Percentiles rank a stretch among this genome's conserved stretches.
These are phyloP conservation scores for Coenonympha arcania DNA, from an alignment of 2,888 invertebrate genomes.

Conservation along the genomic window DNA sequence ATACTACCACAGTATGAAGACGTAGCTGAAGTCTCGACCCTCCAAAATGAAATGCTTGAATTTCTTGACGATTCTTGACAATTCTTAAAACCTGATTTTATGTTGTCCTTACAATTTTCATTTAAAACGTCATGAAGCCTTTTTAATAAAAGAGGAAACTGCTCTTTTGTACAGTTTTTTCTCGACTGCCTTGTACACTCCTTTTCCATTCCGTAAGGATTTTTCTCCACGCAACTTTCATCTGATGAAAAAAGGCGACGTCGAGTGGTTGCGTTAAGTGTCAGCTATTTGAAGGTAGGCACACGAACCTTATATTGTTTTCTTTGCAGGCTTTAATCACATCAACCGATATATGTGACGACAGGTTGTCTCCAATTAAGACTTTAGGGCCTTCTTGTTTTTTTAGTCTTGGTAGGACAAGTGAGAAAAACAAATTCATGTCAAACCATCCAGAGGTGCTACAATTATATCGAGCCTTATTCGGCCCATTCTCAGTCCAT, in stretches of 20 bases:
- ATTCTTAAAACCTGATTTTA: background rate
- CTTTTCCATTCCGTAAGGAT: conserved; percentile 21
- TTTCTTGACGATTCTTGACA: too few species aligned
- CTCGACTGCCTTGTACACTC: conserved; percentile 21
- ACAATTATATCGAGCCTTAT: conserved; percentile 36
- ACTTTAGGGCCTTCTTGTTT: conserved; percentile 29
- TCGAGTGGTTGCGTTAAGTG: conserved; percentile 35
- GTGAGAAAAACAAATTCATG: conserved; percentile 22
- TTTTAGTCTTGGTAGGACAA: conserved; percentile 14
- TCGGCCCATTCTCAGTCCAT: conserved; percentile 36
- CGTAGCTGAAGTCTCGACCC: too few species aligned
- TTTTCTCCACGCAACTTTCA: conserved; percentile 33
- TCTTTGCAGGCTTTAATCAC: conserved; percentile 34
- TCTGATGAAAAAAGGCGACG: conserved; percentile 33
- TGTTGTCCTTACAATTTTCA: background rate
- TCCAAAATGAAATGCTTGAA: too few species aligned
- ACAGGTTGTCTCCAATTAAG: conserved; percentile 39
- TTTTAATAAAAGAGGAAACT: background rate
- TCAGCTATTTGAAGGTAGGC: conserved; percentile 38
- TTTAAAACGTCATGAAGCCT: background rate
- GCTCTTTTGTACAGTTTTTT: background rate
- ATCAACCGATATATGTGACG: conserved; percentile 27
- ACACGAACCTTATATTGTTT: conserved; percentile 34
- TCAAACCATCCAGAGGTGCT: conserved; percentile 31
- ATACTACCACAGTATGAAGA: too few species aligned